Evolutionary conservation across 1,140 invertebrate genomes (phyloP).

Genomic region (Tetramorium simillimum): DNA sequence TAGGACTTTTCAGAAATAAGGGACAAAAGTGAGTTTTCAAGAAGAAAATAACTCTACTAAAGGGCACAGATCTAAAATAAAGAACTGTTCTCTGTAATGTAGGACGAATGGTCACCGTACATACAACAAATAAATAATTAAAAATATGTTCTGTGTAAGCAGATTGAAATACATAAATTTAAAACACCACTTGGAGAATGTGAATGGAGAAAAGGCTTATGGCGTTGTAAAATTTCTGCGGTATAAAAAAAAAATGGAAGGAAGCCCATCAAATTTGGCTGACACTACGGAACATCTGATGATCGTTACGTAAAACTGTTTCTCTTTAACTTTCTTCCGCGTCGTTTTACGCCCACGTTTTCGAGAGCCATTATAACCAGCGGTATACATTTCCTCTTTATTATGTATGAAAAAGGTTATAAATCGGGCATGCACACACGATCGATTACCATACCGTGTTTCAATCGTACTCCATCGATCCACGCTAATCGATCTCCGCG

Average conservation of each 20-base stretch:
- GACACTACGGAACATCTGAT: not conserved
- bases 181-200: not conserved
- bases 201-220: not conserved
- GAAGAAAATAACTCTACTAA: too few relatives aligned
- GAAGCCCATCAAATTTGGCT: not conserved
- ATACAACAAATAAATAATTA: not conserved
- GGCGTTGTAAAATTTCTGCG: not conserved
- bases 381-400: not conserved
- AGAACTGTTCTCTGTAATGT: too few relatives aligned
- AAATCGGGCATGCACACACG: constrained; percentile 35
- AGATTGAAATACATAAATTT: not conserved
- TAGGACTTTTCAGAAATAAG: too few relatives aligned
- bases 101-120: too few relatives aligned
- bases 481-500: constrained; percentile 46
- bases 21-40: too few relatives aligned
- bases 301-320: constrained; percentile 27
- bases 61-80: too few relatives aligned
- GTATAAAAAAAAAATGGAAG: not conserved
- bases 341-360: constrained; percentile 32
- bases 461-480: constrained; percentile 18
- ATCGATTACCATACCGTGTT: constrained; percentile 38
- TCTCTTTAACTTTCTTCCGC: constrained; percentile 28
- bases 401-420: constrained; percentile 48
- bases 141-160: not conserved
- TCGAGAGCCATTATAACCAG: not conserved